These are phyloP conservation scores for Capitulum mitella DNA, from an alignment of 2,888 invertebrate genomes.

Conservation along the genomic window DNA sequence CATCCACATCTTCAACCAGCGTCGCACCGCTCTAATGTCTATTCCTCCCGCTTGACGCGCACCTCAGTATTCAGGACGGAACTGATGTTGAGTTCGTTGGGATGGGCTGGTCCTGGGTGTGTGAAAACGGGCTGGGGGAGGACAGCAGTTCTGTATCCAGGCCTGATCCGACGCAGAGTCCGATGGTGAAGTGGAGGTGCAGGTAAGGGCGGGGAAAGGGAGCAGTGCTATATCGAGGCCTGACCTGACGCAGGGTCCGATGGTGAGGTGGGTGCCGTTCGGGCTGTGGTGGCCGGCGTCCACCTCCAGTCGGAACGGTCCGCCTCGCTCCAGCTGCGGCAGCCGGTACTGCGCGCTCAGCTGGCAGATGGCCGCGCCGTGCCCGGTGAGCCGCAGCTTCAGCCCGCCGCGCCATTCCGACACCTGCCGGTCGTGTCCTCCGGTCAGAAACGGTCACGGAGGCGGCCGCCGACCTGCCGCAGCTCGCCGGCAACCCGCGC, in stretches of 20 bases:
- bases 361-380: conserved; percentile 45
- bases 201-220: no score
- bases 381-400: conserved; percentile 57
- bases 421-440: neutral
- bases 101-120: no score
- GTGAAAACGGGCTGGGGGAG: no score
- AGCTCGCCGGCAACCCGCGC: neutral
- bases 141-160: no score
- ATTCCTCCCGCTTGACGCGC: no score
- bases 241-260: conserved; percentile 30
- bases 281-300: conserved; percentile 7
- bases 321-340: neutral
- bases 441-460: neutral
- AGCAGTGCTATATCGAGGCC: no score
- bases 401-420: conserved; percentile 42
- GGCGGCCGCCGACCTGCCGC: neutral
- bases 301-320: neutral
- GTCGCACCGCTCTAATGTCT: no score
- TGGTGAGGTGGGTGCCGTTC: neutral
- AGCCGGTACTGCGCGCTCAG: conserved; percentile 67
- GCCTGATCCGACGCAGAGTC: conserved; percentile 35
- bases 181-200: no score
- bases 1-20: no score
- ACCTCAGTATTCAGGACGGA: no score
- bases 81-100: no score